phyloP scores from a whole-genome alignment of 2,797 vertebrate species.

The Spinibarbus caldwelli region DNA sequence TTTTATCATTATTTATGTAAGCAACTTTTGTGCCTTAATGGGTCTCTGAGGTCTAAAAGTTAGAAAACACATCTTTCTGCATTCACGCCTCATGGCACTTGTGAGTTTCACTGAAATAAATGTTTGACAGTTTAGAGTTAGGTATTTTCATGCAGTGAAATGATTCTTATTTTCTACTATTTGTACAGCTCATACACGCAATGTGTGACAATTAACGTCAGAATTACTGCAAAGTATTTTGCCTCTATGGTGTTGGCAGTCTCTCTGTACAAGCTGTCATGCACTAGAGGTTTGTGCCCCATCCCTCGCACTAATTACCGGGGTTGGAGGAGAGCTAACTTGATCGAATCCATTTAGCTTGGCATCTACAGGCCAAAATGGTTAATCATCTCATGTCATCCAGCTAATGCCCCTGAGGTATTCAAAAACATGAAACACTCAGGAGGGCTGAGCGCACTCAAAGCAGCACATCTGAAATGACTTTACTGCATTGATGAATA shows the following conservation, averaged over 20 bases:
- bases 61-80: slow-evolving; percentile 4
- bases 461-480: slow-evolving; percentile 53
- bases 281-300: slow-evolving; percentile 56
- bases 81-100: neutral
- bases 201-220: slow-evolving; percentile 44
- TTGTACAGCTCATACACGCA: slow-evolving; percentile 10
- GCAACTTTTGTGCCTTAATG: neutral
- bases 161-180: slow-evolving; percentile 23
- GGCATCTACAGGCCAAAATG: slow-evolving; percentile 55
- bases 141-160: slow-evolving; percentile 6
- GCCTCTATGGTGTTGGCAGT: slow-evolving; percentile 42
- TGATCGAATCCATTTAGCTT: slow-evolving; percentile 62
- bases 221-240: slow-evolving; percentile 47
- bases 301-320: slow-evolving; percentile 56
- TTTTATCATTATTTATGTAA: neutral
- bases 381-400: slow-evolving; percentile 63
- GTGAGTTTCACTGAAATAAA: neutral
- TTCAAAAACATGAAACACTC: slow-evolving; percentile 53
- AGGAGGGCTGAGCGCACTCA: slow-evolving; percentile 45
- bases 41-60: neutral
- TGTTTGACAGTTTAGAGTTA: slow-evolving; percentile 19
- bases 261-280: slow-evolving; percentile 54
- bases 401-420: slow-evolving; percentile 53
- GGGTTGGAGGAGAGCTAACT: slow-evolving; percentile 54
- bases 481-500: slow-evolving; percentile 56